These are phyloP conservation scores for Eolophus roseicapilla DNA, from an alignment of 2,113 vertebrate genomes.

Conservation along the genomic window DNA sequence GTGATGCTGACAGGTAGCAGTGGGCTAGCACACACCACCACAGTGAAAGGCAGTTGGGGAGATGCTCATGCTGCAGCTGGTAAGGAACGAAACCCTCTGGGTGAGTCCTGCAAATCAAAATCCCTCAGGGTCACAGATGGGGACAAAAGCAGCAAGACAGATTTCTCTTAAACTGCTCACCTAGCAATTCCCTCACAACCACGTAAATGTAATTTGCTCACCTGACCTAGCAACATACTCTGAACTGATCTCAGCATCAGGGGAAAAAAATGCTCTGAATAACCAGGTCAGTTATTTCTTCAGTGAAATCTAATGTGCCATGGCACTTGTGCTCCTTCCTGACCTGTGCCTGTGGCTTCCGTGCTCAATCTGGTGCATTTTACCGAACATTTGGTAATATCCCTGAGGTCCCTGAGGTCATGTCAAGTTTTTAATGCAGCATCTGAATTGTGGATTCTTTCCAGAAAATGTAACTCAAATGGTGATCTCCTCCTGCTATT, in stretches of 20 bases:
- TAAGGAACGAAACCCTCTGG: not conserved
- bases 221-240: not conserved
- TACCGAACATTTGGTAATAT: conserved; percentile 50
- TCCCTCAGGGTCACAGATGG: not conserved
- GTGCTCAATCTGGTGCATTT: conserved; percentile 45
- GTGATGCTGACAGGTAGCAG: not conserved
- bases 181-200: not conserved
- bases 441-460: conserved; percentile 2
- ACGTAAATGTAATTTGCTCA: not conserved
- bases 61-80: not conserved
- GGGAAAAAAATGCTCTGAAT: not conserved
- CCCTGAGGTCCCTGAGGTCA: not conserved
- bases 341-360: not conserved
- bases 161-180: not conserved
- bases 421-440: not conserved
- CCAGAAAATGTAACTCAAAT: not conserved
- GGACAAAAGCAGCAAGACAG: not conserved
- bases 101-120: not conserved
- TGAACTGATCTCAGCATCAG: not conserved
- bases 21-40: not conserved
- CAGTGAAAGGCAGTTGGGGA: not conserved
- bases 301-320: not conserved
- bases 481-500: not conserved
- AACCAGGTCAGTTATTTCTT: conserved; percentile 34
- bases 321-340: not conserved